Evolutionary conservation across 1,140 invertebrate genomes (phyloP).

Genomic region (Musca domestica): DNA sequence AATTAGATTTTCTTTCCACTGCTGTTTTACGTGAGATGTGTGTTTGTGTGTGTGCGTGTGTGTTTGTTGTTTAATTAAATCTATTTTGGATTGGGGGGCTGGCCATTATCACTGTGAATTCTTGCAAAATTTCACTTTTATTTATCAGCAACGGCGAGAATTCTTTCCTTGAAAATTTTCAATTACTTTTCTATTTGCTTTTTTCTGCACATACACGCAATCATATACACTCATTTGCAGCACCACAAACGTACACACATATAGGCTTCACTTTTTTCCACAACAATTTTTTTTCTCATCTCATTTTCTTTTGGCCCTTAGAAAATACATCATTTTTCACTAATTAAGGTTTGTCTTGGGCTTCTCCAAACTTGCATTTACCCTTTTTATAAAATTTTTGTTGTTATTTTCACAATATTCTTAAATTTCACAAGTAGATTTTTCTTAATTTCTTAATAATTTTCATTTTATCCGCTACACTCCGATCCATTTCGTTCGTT

Average conservation of each 20-base stretch:
- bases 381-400: not conserved
- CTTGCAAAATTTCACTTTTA: too few relatives aligned
- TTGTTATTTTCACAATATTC: not conserved
- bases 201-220: not conserved
- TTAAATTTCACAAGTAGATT: not conserved
- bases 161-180: not conserved
- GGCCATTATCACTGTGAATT: not conserved
- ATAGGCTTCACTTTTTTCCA: too few relatives aligned
- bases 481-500: slow-evolving; percentile 17
- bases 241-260: too few relatives aligned
- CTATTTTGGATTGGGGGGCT: not conserved
- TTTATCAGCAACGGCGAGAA: too few relatives aligned
- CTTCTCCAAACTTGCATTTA: not conserved
- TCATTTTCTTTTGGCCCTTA: too few relatives aligned
- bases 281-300: too few relatives aligned
- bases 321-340: too few relatives aligned
- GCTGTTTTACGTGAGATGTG: not conserved
- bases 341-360: not conserved
- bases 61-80: slow-evolving; percentile 5
- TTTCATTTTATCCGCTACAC: slow-evolving; percentile 19
- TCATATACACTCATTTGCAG: not conserved
- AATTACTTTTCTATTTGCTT: not conserved
- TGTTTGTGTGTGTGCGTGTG: too few relatives aligned
- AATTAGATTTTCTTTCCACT: slow-evolving; percentile 7
- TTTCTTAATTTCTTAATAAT: slow-evolving; percentile 11